phyloP scores from a whole-genome alignment of 2,797 vertebrate species.

The Graptemys geographica region DNA sequence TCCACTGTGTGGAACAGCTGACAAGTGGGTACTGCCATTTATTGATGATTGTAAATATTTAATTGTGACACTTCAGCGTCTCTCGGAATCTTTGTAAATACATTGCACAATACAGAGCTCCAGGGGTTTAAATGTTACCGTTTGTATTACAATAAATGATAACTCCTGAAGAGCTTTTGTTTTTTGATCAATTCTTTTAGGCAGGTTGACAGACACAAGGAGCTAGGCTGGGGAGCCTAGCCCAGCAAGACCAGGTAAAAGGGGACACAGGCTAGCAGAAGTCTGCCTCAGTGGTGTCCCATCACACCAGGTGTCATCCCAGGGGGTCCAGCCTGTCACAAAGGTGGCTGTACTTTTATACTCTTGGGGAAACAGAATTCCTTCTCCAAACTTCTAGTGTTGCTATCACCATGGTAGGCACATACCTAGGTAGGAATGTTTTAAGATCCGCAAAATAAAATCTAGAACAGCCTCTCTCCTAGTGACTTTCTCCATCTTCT shows the following conservation, averaged over 20 bases:
- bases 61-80: not conserved
- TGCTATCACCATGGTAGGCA: not conserved
- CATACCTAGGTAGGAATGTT: not conserved
- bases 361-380: not conserved
- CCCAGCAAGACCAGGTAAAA: too few species aligned
- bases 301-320: too few species aligned
- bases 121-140: not conserved
- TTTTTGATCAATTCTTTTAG: not conserved
- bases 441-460: too few species aligned
- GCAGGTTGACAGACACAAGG: not conserved
- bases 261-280: too few species aligned
- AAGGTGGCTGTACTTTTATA: not conserved
- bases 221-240: not conserved
- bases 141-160: not conserved
- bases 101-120: not conserved
- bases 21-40: not conserved
- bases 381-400: not conserved
- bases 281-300: too few species aligned
- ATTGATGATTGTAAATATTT: not conserved
- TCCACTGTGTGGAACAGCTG: not conserved
- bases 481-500: too few species aligned
- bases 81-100: not conserved
- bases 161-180: not conserved
- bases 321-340: too few species aligned
- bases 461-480: too few species aligned